Conservation (phyloP, 2,113 vertebrate species). For the Vidua chalybeata region DNA sequence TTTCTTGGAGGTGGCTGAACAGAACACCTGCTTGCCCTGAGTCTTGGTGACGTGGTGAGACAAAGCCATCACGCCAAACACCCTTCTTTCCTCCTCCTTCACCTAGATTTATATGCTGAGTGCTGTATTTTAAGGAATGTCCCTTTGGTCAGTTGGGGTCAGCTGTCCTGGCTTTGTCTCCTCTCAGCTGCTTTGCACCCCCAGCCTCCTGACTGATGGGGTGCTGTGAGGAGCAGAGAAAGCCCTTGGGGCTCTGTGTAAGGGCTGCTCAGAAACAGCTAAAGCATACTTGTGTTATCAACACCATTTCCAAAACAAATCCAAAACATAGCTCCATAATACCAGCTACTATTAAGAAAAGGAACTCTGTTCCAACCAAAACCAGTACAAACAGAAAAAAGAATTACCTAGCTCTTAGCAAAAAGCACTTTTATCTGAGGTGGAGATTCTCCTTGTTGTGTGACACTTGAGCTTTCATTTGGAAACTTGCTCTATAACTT, state of each 20-base stretch:
- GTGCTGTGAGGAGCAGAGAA: neutral
- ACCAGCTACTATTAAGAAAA: neutral
- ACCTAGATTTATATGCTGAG: neutral
- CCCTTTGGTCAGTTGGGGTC: neutral
- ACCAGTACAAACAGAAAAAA: neutral
- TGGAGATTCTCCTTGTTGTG: neutral
- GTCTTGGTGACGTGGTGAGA: neutral
- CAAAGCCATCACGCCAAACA: neutral
- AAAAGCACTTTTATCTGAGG: neutral
- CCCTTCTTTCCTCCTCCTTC: neutral
- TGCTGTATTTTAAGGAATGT: neutral
- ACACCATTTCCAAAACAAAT: neutral
- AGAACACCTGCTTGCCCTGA: neutral
- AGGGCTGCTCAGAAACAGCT: neutral
- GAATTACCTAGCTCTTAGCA: neutral
- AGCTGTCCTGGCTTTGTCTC: neutral
- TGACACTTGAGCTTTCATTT: neutral
- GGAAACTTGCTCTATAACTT: neutral
- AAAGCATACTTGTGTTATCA: neutral
- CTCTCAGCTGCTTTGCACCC: neutral
- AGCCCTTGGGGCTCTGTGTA: neutral
- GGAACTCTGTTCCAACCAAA: neutral
- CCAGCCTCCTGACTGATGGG: too few relatives aligned
- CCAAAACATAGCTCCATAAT: neutral
- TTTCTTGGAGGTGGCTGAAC: neutral